These are phyloP conservation scores for Ariopsis seemanni DNA, from an alignment of 2,113 vertebrate species.

Conservation along the genomic window DNA sequence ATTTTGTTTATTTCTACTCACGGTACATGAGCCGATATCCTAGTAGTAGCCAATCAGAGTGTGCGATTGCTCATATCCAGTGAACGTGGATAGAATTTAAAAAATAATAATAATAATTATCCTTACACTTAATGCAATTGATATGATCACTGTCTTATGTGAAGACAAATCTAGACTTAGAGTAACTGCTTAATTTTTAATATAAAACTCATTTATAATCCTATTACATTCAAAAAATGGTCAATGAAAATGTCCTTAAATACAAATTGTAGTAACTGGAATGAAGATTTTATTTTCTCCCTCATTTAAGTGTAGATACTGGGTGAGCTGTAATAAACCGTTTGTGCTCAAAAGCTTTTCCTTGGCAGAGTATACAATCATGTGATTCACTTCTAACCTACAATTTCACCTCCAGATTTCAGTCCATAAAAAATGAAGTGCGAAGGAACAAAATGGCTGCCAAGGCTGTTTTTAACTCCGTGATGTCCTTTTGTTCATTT, in stretches of 20 bases:
- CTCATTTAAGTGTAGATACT: background rate
- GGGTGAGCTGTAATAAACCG: background rate
- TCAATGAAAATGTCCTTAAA: background rate
- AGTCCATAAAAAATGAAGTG: background rate
- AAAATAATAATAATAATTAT: background rate
- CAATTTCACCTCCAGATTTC: background rate
- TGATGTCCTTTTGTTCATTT: background rate
- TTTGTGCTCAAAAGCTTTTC: background rate
- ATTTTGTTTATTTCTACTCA: too few species aligned
- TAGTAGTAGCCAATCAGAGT: too few species aligned
- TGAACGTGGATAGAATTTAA: too few species aligned
- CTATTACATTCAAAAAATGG: too few species aligned
- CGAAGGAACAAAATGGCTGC: background rate
- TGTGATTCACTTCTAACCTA: too few species aligned
- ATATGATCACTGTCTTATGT: background rate
- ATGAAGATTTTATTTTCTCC: background rate
- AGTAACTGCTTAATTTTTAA: background rate
- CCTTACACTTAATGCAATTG: background rate
- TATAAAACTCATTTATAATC: background rate
- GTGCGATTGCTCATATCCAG: too few species aligned
- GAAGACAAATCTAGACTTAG: background rate
- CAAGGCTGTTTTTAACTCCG: background rate
- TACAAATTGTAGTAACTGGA: background rate
- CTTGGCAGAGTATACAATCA: background rate
- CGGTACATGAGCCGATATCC: too few species aligned